Evolutionary conservation across 2,797 vertebrate genomes (phyloP), one percentile per base, ranked within the genome.

Genomic region (Anabas testudineus): DNA sequence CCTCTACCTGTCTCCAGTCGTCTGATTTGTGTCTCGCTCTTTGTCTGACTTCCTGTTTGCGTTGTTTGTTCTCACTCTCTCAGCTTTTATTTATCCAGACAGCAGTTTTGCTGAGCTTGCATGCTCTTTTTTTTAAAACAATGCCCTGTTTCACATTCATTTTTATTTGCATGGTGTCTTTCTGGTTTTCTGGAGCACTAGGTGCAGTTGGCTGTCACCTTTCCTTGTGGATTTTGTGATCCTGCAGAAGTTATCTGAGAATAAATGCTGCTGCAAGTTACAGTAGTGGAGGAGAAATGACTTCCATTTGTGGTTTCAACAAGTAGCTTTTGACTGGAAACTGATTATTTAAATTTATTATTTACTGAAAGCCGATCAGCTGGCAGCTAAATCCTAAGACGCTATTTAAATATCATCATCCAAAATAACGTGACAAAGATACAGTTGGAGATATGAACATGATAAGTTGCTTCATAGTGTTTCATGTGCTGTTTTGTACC

Each of bases 41-140:
- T 45, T 67, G 48, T 59, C 57, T 68, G 41, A 49, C 61, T 64
- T 5, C 34, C 61, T 80, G n/a, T 54, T 39, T 55, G 43, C 61
- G 3, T 12, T 24, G 22, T 36, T 39, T 7, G n/a, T 53, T 21
- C 16, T 34, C 46, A 0, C 19, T 68, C 51, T 55, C 15, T n/a
- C 14, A 66, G 49, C 4, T 13, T 56, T 47, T 67, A 19, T 81
- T 61, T 42, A 59, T 63, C 55, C 24, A 19, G 9, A 0, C 1
- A 22, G 39, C 49, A 34, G 7, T 63, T 61, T 56, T 4, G 18
- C 71, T 65, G 71, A 70, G 61, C 32, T 52, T 42, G 47, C 61
- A 14, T 6, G 24, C 18, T 52, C 34, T 43, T 16, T 61, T 16
- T 57, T 28, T 51, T 5, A 8, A 21, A 19, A 13, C 13, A 3